Evolutionary conservation across 2,113 vertebrate genomes (phyloP).

Genomic region (Pelobates fuscus): DNA sequence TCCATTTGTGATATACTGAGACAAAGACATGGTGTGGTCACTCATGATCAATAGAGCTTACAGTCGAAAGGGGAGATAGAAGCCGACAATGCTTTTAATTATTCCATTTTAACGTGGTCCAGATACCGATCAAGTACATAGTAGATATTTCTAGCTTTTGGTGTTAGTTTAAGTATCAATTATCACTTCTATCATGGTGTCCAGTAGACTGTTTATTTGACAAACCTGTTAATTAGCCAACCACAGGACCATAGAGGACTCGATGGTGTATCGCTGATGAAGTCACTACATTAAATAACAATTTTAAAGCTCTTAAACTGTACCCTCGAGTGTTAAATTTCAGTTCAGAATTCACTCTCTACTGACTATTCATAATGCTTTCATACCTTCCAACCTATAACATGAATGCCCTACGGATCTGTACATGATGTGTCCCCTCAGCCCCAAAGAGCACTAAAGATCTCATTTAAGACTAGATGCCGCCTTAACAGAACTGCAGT

Average conservation of each 20-base stretch:
- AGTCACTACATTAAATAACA: neutral
- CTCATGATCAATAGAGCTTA: too few relatives aligned
- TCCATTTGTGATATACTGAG: too few relatives aligned
- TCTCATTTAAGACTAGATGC: slow-evolving; percentile 53
- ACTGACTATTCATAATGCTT: neutral
- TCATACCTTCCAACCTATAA: neutral
- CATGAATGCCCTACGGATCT: neutral
- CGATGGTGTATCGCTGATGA: neutral
- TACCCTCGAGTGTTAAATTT: neutral
- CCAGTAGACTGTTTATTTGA: too few relatives aligned
- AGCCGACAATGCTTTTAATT: too few relatives aligned
- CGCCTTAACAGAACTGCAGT: slow-evolving; percentile 45
- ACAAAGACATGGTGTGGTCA: too few relatives aligned
- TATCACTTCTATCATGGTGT: too few relatives aligned
- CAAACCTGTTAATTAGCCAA: neutral
- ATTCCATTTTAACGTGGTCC: too few relatives aligned
- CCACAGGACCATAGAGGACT: neutral
- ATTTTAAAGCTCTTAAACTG: neutral
- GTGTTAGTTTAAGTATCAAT: too few relatives aligned
- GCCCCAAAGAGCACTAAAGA: slow-evolving; percentile 49
- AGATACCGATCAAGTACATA: too few relatives aligned
- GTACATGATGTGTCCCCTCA: slow-evolving; percentile 14
- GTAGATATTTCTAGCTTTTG: too few relatives aligned
- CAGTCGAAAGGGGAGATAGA: too few relatives aligned
- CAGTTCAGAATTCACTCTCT: neutral